Evolutionary conservation across 2,113 vertebrate species (phyloP).

Genomic region (Carettochelys insculpta): DNA sequence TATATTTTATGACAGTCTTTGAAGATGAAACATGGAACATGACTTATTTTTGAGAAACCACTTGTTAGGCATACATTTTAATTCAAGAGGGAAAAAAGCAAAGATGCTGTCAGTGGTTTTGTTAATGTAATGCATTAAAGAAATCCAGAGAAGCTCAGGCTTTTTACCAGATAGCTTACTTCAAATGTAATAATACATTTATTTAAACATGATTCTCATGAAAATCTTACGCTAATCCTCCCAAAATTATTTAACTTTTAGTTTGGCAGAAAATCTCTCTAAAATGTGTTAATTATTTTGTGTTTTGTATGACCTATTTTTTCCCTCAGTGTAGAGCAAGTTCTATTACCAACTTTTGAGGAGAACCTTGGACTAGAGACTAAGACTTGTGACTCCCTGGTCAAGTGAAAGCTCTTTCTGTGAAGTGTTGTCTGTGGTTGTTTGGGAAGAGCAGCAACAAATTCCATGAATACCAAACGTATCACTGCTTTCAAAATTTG

Average conservation of each 20-base stretch:
- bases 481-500: neutral
- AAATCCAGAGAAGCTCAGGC: neutral
- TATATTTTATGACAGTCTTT: slow-evolving; percentile 50
- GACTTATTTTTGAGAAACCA: neutral
- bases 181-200: neutral
- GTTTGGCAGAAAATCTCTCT: neutral
- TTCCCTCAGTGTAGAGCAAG: neutral
- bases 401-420: neutral
- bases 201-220: neutral
- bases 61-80: slow-evolving; percentile 40
- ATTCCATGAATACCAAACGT: neutral
- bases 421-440: neutral
- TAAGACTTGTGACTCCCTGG: neutral
- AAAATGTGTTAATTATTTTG: neutral
- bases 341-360: neutral
- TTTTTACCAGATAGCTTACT: neutral
- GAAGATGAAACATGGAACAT: neutral
- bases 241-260: neutral
- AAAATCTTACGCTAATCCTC: neutral
- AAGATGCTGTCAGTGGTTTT: slow-evolving; percentile 14
- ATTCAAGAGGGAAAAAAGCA: neutral
- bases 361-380: neutral
- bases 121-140: neutral
- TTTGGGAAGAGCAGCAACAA: neutral
- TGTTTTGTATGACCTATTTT: neutral